phyloP scores from a whole-genome alignment of 2,797 vertebrate species.

The Eulemur rubriventer region DNA sequence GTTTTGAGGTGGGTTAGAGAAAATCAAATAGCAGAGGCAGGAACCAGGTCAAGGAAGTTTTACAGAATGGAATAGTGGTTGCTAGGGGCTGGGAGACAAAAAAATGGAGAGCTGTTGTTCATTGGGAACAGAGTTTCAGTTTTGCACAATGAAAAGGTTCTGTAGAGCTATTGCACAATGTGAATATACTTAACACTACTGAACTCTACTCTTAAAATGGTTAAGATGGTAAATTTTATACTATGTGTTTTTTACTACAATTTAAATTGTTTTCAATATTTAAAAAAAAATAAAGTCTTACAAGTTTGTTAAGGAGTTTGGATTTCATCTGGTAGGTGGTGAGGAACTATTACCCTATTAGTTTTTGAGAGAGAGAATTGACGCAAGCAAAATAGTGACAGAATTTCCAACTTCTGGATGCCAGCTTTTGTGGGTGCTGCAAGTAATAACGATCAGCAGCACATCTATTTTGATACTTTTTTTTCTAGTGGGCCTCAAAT shows the following conservation, averaged over 20 bases:
- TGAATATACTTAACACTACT: too few relatives aligned
- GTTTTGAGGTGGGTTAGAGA: background rate
- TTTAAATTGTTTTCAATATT: background rate
- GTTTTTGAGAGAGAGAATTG: background rate
- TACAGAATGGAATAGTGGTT: background rate
- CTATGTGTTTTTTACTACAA: background rate
- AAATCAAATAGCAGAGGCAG: background rate
- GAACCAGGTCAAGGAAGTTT: background rate
- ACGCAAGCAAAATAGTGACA: background rate
- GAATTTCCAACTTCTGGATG: background rate
- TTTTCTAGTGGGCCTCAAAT: background rate
- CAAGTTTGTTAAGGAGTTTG: background rate
- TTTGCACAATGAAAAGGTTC: background rate
- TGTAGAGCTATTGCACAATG: too few relatives aligned
- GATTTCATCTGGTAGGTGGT: background rate
- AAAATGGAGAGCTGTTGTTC: accelerated
- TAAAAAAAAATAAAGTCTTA: background rate
- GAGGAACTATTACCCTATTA: background rate
- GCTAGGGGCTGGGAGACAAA: too few relatives aligned
- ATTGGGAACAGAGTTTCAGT: too few relatives aligned
- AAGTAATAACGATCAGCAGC: background rate
- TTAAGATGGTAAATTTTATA: background rate
- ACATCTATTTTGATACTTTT: background rate
- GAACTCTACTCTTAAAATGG: background rate
- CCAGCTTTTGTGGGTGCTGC: accelerated